Conservation (phyloP, 1,140 invertebrate genomes). For the Aphaenogaster rudis region DNA sequence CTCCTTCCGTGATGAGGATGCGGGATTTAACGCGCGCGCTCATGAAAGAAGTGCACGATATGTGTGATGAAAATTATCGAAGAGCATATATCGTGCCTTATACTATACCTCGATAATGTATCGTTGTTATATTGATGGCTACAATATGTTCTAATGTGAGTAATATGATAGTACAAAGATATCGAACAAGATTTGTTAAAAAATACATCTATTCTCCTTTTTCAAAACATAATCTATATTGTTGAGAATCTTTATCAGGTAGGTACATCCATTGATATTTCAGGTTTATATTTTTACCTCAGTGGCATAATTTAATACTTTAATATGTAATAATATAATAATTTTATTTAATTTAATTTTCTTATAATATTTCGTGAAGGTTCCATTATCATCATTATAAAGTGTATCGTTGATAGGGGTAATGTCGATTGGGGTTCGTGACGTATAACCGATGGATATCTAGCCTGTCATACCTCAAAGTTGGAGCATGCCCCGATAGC, state of each 20-base stretch:
- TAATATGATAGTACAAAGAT: not conserved
- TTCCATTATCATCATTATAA: conserved; percentile 3
- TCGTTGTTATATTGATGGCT: not conserved
- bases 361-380: not conserved
- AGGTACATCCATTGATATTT: not conserved
- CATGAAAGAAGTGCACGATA: conserved; percentile 5
- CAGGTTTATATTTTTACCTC: not conserved
- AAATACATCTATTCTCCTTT: not conserved
- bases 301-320: not conserved
- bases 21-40: not conserved
- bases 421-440: not conserved
- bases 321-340: no score
- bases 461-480: conserved; percentile 40
- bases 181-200: not conserved
- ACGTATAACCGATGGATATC: conserved; percentile 40
- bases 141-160: not conserved
- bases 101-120: not conserved
- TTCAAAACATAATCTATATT: not conserved
- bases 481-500: conserved; percentile 27
- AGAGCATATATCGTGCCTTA: not conserved
- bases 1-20: conserved; percentile 31
- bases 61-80: conserved; percentile 36
- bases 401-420: not conserved
- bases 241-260: not conserved
- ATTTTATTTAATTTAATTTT: conserved; percentile 18